Conservation (phyloP, 2,888 invertebrate genomes). For the Liodrosophila aerea region DNA sequence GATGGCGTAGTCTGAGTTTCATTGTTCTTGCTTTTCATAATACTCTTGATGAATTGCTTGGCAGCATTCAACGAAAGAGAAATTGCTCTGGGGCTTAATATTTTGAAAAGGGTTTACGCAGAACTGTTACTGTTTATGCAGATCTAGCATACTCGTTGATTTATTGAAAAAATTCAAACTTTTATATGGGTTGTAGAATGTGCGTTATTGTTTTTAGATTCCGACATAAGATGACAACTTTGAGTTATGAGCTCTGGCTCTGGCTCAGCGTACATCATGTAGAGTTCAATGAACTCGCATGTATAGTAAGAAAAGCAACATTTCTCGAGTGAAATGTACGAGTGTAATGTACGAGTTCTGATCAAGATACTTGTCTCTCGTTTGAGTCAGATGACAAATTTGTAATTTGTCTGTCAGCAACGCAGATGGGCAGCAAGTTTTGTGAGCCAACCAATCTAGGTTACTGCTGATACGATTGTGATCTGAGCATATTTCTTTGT, state of each 20-base stretch:
- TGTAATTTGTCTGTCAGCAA: constrained; percentile 67
- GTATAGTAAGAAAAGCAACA: neutral
- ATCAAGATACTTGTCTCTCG: constrained; percentile 16
- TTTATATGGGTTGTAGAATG: constrained; percentile 33
- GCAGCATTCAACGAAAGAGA: constrained; percentile 17
- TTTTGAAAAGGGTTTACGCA: constrained; percentile 48
- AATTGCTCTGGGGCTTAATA: constrained; percentile 21
- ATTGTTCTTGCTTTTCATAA: constrained; percentile 10
- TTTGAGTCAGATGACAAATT: constrained; percentile 49
- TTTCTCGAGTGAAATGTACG: neutral
- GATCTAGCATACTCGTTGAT: constrained; percentile 42
- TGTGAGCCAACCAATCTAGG: constrained; percentile 19
- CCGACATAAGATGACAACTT: constrained; percentile 63
- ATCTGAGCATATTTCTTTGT: constrained; percentile 55
- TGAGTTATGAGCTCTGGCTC: constrained; percentile 62
- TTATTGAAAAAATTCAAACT: constrained; percentile 41
- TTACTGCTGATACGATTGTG: constrained; percentile 53
- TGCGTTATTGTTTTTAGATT: constrained; percentile 65
- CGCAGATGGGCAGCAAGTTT: constrained; percentile 42
- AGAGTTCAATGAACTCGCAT: constrained; percentile 37
- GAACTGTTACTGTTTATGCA: constrained; percentile 22
- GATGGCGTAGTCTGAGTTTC: neutral
- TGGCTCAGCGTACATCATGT: constrained; percentile 7
- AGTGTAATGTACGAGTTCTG: constrained; percentile 13
- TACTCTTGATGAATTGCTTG: constrained; percentile 63